These are phyloP conservation scores for Ramphastos sulfuratus DNA, from an alignment of 2,113 vertebrate species.

Conservation along the genomic window DNA sequence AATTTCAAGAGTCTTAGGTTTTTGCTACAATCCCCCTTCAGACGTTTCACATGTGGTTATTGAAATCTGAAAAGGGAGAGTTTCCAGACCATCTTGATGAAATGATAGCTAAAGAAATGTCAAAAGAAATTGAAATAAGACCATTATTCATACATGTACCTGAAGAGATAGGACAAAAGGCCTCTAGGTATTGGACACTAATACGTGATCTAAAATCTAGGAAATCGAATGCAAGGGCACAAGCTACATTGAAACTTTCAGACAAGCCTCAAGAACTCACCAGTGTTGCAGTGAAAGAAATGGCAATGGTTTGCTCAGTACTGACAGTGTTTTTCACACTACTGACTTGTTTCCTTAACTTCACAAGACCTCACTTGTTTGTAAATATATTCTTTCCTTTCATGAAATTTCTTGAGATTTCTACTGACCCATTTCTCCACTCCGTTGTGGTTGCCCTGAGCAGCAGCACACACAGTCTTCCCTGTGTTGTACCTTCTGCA, in stretches of 20 bases:
- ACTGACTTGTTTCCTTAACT: neutral
- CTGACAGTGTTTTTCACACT: neutral
- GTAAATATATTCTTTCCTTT: neutral
- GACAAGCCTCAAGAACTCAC: neutral
- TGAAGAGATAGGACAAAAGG: neutral
- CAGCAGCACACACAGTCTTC: neutral
- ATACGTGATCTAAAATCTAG: neutral
- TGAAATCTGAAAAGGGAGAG: neutral
- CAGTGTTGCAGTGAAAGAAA: neutral
- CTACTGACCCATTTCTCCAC: neutral
- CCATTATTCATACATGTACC: neutral
- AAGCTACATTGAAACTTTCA: neutral
- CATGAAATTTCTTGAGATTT: neutral
- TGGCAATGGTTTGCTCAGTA: neutral
- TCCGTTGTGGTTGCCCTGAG: too few relatives aligned
- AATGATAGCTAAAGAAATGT: neutral
- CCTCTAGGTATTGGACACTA: too few relatives aligned
- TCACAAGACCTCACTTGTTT: neutral
- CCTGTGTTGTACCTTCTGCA: neutral
- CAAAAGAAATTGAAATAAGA: neutral
- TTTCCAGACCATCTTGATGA: neutral
- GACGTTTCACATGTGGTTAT: too few relatives aligned
- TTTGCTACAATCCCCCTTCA: too few relatives aligned
- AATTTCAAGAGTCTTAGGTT: neutral
- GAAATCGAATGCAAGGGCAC: neutral